Evolutionary conservation across 1,140 invertebrate species (phyloP).

Genomic region (Trichogramma pretiosum): DNA sequence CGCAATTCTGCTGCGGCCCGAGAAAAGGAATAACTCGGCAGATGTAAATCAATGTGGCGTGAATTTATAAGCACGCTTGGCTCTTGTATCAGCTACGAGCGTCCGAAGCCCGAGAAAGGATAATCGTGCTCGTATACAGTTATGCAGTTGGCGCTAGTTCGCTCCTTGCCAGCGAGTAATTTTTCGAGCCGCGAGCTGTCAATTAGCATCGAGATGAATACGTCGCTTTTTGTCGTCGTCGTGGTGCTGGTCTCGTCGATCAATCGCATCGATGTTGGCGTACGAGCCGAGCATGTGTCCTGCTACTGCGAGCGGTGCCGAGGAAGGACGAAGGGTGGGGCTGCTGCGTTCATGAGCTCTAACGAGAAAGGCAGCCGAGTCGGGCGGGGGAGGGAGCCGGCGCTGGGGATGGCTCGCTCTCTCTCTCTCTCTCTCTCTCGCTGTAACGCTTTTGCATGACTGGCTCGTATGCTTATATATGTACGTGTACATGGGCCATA

Average conservation of each 20-base stretch:
- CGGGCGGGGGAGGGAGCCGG: conserved; percentile 8
- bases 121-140: conserved; percentile 1
- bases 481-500: too few relatives aligned
- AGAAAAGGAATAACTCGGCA: conserved; percentile 15
- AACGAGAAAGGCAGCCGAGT: conserved; percentile 5
- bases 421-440: too few relatives aligned
- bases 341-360: too few relatives aligned
- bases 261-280: not conserved
- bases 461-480: too few relatives aligned
- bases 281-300: conserved; percentile 14
- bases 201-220: conserved; percentile 4
- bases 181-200: conserved; percentile 2
- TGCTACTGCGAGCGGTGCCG: too few relatives aligned
- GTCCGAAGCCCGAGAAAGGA: not conserved
- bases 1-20: not conserved
- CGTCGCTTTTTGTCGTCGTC: not conserved
- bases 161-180: not conserved
- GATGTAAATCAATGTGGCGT: conserved; percentile 15
- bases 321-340: conserved; percentile 24
- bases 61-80: conserved; percentile 2
- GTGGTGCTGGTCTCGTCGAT: not conserved
- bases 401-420: too few relatives aligned
- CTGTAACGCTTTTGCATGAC: too few relatives aligned
- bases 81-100: not conserved
- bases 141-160: too few relatives aligned